Base-by-base conservation (phyloP, 2,888 invertebrate species). In the Reticulitermes lucifugus region DNA sequence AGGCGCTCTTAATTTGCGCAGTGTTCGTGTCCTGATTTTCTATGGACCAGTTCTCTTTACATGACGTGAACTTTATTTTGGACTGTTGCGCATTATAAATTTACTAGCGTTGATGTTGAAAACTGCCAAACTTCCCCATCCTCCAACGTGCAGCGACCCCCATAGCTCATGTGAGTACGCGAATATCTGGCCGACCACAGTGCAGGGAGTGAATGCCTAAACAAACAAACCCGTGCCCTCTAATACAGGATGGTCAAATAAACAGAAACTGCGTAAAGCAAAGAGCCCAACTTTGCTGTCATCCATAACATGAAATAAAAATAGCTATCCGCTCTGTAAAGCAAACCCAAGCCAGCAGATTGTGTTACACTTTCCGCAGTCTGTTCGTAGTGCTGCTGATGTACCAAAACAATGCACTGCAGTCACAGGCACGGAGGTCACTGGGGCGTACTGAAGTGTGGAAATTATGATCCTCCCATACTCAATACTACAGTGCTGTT, bases 221-320 rank as follows among this genome's bases (percentile, higher is more conserved):
- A 65, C 25, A 65, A 65, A 65, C 65, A 65, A n/a, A 25, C n/a
- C 65, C n/a, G 22, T 18, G n/a, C 21, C 60, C 60, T 60, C 60
- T n/a, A 60, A 60, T 60, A 65, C 6, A 65, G 65, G 65, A 65
- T 65, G 5, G n/a, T 65, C 65, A 65, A 65, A 65, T 65, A 65
- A 65, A 65, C 65, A 65, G n/a, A 65, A 65, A n/a, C 65, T n/a
- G n/a, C 14, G n/a, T 25, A 65, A 65, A 65, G 65, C 10, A 65
- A 65, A 25, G 65, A 25, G 65, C 25, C 65, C 65, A 65, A 65
- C 65, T 65, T 65, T 65, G n/a, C 65, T 65, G 65, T 65, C 65
- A 65, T 65, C 65, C 65, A n/a, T n/a, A n/a, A 65, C 65, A 65
- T n/a, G 65, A 25, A 65, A 65, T 65, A 65, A 65, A 65, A 65